These are phyloP conservation scores for Phalacrocorax aristotelis DNA, from an alignment of 2,113 vertebrate species.

Conservation along the genomic window DNA sequence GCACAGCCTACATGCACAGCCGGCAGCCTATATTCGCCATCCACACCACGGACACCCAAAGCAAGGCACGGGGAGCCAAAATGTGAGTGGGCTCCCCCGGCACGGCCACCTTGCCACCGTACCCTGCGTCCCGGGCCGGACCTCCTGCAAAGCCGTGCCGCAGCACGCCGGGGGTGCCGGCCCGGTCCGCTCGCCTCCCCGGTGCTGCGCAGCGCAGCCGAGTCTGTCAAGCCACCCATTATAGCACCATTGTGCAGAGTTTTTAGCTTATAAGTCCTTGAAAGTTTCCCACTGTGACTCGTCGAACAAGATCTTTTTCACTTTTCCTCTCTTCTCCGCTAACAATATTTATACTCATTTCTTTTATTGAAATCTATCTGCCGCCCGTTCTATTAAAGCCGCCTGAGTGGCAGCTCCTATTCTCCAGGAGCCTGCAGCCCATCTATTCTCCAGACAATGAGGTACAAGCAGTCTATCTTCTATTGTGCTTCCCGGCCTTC, in stretches of 20 bases:
- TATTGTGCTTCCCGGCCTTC: constrained; percentile 39
- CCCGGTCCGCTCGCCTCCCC: rapidly evolving
- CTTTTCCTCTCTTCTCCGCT: constrained; percentile 66
- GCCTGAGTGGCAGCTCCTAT: constrained; percentile 79
- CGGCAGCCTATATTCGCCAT: background rate
- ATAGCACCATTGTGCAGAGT: background rate
- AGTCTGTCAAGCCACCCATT: background rate
- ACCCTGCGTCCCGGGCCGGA: rapidly evolving
- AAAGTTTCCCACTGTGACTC: constrained; percentile 66
- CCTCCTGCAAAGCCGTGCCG: rapidly evolving
- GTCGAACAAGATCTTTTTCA: constrained; percentile 58
- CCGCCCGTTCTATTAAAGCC: constrained; percentile 67
- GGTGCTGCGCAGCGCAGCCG: rapidly evolving
- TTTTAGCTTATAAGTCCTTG: constrained; percentile 57
- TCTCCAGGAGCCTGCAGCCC: constrained; percentile 73
- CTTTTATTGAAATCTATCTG: constrained; percentile 75
- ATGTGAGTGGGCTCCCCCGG: rapidly evolving
- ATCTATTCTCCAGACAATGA: constrained; percentile 80
- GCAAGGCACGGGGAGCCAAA: background rate
- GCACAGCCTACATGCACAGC: background rate
- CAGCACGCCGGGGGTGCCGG: rapidly evolving
- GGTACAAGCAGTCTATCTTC: constrained; percentile 46
- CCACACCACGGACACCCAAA: background rate
- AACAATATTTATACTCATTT: constrained; percentile 81
- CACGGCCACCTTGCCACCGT: rapidly evolving